Base-by-base conservation (phyloP, 1,140 invertebrate genomes). In the Lordiphosa stackelbergi region DNA sequence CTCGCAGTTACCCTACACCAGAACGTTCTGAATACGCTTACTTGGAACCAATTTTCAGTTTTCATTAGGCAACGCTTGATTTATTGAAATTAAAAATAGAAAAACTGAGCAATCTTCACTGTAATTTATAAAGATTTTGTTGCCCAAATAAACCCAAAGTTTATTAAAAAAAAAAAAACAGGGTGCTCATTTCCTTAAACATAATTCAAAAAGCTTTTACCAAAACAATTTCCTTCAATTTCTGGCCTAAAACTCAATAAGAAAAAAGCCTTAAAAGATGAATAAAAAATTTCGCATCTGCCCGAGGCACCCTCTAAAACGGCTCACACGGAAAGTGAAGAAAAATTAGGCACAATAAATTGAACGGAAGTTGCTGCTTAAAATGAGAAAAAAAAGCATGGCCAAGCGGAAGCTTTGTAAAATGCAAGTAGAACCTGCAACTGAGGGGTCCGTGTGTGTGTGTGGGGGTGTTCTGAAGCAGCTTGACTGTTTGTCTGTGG, bases 271-370 rank as follows among this genome's bases (percentile, higher is more conserved):
- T 35, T 31, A 53, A 42, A 69, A 69, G 2, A 65, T 69, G 41
- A 19, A 19, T 3, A 3, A 19, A 19, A 2, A 19, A 19, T 19
- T 19, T 19, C 19, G 55, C 65, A 62, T 69, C 16, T 41, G 11
- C 41, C 22, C 22, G 22, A 31, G 28, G 28, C 28, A 31, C 28
- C 28, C 28, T 31, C 28, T 31, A 31, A 31, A 31, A 7, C 5
- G 28, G 28, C 28, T 31, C 28, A 31, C 28, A 31, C 28, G 7
- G 42, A 66, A 81, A 81, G 75, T 83, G 66, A 71, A 79, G 72
- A 81, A 75, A 83, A 81, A 83, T 83, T 83, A 83, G 77, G 55
- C 57, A 70, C 69, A 83, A 78, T 83, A 83, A 83, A 84, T 83
- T 83, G 77, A 84, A 66, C 77, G 77, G 77, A 81, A 83, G 77